Evolutionary conservation across 2,888 invertebrate genomes (phyloP).

Genomic region (Endomychus coccineus): DNA sequence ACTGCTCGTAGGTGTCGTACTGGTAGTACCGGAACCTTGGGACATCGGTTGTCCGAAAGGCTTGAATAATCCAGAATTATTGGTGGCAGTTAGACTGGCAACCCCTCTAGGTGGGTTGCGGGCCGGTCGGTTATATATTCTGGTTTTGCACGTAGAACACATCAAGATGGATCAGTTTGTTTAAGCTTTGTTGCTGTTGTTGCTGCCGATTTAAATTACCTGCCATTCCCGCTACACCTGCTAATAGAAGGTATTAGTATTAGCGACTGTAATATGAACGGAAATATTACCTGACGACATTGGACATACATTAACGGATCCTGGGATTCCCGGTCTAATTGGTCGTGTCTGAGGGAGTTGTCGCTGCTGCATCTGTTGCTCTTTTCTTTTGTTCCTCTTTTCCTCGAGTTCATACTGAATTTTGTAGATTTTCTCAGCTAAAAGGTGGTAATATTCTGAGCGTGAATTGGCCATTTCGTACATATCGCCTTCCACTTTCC

Average conservation of each 20-base stretch:
- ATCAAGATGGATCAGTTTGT: conserved; percentile 26
- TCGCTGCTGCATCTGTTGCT: conserved; percentile 55
- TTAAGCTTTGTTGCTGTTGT: conserved; percentile 54
- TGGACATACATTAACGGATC: conserved; percentile 20
- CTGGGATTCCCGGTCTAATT: conserved; percentile 30
- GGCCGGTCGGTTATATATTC: conserved; percentile 20
- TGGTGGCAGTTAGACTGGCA: conserved; percentile 67
- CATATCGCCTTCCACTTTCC: conserved; percentile 99
- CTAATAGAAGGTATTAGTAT: not conserved
- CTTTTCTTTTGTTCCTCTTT: conserved; percentile 85
- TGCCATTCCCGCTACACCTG: conserved; percentile 12
- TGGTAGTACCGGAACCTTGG: conserved; percentile 14
- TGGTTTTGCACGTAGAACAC: conserved; percentile 41
- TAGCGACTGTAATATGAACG: not conserved
- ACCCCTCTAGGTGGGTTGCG: conserved; percentile 56
- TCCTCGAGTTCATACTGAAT: conserved; percentile 98
- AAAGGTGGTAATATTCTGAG: conserved; percentile 95
- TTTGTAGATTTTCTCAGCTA: conserved; percentile 99
- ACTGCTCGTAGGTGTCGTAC: conserved; percentile 28
- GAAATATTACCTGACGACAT: conserved; percentile 16
- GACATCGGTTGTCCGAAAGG: conserved; percentile 61
- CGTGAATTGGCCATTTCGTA: conserved; percentile 96
- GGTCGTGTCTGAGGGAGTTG: conserved; percentile 44
- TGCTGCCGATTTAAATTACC: conserved; percentile 28
- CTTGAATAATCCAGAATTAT: conserved; percentile 41